phyloP scores from a whole-genome alignment of 1,140 invertebrate species.

The Callitettix versicolor region DNA sequence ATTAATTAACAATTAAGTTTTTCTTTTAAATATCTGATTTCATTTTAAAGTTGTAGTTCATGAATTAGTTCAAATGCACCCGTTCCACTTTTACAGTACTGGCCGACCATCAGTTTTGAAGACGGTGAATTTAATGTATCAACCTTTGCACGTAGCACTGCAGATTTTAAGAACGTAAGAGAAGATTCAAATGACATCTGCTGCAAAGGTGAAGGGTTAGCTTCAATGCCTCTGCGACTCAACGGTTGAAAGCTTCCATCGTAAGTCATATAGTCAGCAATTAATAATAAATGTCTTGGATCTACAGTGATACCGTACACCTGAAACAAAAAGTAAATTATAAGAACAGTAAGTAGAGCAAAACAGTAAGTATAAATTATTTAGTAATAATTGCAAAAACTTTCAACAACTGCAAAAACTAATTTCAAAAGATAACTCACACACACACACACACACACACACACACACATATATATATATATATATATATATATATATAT shows the following conservation, averaged over 20 bases:
- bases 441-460: too few species aligned
- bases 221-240: conserved; percentile 81
- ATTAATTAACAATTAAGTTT: too few species aligned
- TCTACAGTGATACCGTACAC: conserved; percentile 95
- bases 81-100: conserved; percentile 73
- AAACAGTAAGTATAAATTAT: too few species aligned
- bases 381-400: too few species aligned
- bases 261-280: conserved; percentile 97
- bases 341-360: too few species aligned
- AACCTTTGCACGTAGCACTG: conserved; percentile 45
- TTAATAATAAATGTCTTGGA: conserved; percentile 79
- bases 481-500: too few species aligned
- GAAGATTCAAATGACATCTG: conserved; percentile 98
- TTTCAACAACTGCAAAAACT: too few species aligned
- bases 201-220: conserved; percentile 82
- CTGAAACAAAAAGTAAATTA: conserved; percentile 27
- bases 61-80: conserved; percentile 52
- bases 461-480: too few species aligned
- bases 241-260: conserved; percentile 82
- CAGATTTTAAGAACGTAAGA: conserved; percentile 72
- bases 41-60: not conserved
- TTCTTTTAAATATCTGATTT: too few species aligned
- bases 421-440: too few species aligned
- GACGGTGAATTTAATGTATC: conserved; percentile 82
- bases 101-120: conserved; percentile 77